Evolutionary conservation across 1,140 invertebrate genomes (phyloP), one percentile per base, ranked within the genome.

Genomic region (Phymorhynchus buccinoides): DNA sequence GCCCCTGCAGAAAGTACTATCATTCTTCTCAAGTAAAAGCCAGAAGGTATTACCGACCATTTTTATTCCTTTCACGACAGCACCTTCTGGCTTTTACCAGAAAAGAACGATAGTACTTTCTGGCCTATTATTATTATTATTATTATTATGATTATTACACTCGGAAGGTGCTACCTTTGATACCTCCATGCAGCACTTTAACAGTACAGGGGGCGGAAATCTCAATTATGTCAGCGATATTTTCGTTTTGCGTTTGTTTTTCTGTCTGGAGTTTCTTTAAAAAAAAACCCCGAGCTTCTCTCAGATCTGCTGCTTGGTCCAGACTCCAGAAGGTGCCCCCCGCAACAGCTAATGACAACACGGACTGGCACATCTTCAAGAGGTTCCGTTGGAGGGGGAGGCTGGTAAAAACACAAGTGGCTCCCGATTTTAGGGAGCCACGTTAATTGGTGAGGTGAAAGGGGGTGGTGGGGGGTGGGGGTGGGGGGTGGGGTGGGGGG

Each of bases 311-410:
- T 4, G 56, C 56, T 62, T 12, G 1, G 14, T 16, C n/a, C 22
- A 62, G 56, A n/a, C n/a, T n/a, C n/a, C n/a, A n/a, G 56, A 22
- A 62, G 22, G 56, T 7, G 56, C 22, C 18, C 22, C 18, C 56
- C 12, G 22, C 56, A 62, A 27, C 56, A 22, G 30, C 3, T 71
- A 6, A 71, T 4, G 68, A 71, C 68, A 32, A 32, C 68, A 22
- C 18, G 18, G 68, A 32, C 68, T 71, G 68, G 68, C 68, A 71
- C 68, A 12, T n/a, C 30, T 71, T 71, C 68, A 71, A 71, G 68
- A 71, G 68, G 6, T 37, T 37, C 68, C 4, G 9, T 66, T 9
- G 7, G 18, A 2, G 9, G 35, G 30, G 30, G 35, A 32, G 35
- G 35, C 32, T 3, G 1, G 35, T 9, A 35, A 7, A 7, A 35